phyloP scores from a whole-genome alignment of 2,797 vertebrate species.

The Chlorospingus semifuscus region DNA sequence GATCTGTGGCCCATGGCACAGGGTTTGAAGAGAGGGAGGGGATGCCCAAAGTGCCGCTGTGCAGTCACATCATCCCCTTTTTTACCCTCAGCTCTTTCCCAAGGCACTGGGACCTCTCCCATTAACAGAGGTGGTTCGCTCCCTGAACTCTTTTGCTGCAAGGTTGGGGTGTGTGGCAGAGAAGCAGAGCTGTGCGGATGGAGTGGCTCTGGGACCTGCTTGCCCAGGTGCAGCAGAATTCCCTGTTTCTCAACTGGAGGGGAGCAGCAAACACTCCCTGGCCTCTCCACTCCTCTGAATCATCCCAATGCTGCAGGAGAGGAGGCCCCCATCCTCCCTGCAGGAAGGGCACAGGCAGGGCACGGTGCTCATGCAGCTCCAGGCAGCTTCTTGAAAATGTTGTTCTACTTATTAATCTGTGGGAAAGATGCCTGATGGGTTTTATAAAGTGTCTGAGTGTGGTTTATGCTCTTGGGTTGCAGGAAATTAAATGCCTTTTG shows the following conservation, averaged over 20 bases:
- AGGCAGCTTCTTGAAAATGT: background rate
- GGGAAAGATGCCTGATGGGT: background rate
- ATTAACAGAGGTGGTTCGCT: background rate
- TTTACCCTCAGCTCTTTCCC: background rate
- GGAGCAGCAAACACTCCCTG: background rate
- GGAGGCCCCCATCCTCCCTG: background rate
- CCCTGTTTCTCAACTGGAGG: background rate
- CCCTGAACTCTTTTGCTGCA: background rate
- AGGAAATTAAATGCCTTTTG: conserved; percentile 29
- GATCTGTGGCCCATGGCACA: background rate
- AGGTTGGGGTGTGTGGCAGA: background rate
- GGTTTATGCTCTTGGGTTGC: conserved; percentile 1
- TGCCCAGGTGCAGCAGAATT: background rate
- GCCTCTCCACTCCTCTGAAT: background rate
- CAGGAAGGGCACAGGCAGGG: background rate
- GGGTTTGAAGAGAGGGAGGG: background rate
- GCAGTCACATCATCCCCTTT: background rate
- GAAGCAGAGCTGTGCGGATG: background rate
- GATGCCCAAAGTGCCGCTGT: background rate
- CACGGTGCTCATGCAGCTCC: background rate
- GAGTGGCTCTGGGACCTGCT: background rate
- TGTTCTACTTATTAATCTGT: conserved; percentile 13
- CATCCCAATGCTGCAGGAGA: background rate
- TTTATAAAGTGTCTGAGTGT: background rate
- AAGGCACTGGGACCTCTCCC: background rate